Conservation (phyloP, 1,140 invertebrate species). For the Tetramorium simillimum region DNA sequence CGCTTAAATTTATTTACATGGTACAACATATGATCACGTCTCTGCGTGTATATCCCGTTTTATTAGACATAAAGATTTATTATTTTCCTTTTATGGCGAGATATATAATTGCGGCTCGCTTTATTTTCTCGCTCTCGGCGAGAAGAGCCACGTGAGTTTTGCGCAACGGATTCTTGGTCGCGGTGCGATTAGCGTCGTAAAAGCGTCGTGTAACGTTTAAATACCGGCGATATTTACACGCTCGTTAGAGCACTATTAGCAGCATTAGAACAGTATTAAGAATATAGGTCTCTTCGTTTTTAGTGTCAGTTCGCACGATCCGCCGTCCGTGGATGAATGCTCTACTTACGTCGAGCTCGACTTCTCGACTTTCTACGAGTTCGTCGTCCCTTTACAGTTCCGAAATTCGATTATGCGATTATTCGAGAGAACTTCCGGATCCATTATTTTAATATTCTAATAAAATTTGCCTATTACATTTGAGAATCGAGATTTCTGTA, state of each 20-base stretch:
- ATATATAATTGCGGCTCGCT: slow-evolving; percentile 8
- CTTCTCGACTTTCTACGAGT: slow-evolving; percentile 56
- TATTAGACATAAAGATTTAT: slow-evolving; percentile 8
- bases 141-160: slow-evolving; percentile 39
- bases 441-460: not conserved
- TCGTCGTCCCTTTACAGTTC: slow-evolving; percentile 42
- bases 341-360: slow-evolving; percentile 48
- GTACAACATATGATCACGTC: not conserved
- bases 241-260: slow-evolving; percentile 58
- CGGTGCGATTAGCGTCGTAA: slow-evolving; percentile 49
- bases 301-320: slow-evolving; percentile 51
- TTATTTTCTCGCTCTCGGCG: slow-evolving; percentile 44
- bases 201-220: slow-evolving; percentile 29
- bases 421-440: not conserved
- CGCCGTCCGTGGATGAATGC: slow-evolving; percentile 14
- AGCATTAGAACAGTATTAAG: slow-evolving; percentile 62
- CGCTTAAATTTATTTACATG: slow-evolving; percentile 23
- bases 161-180: not conserved
- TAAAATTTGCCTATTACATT: not conserved
- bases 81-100: slow-evolving; percentile 28
- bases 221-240: slow-evolving; percentile 23
- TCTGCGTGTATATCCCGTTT: slow-evolving; percentile 3
- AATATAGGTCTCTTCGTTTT: slow-evolving; percentile 56
- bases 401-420: slow-evolving; percentile 46
- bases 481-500: not conserved